Conservation (phyloP, 2,888 invertebrate genomes). For the Drosophila acutilabella region DNA sequence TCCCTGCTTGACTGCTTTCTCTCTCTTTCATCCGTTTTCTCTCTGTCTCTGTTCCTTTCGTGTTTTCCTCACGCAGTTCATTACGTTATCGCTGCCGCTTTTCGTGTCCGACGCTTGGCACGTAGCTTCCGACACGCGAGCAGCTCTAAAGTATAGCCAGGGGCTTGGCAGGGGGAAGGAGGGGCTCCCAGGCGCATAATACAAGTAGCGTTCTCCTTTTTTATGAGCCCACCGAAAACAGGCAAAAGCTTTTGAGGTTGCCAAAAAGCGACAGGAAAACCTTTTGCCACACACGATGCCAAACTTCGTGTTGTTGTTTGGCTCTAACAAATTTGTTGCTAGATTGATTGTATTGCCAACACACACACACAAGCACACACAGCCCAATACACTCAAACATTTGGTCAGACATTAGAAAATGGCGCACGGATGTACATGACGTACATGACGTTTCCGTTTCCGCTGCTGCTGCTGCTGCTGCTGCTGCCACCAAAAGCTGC, state of each 20-base stretch:
- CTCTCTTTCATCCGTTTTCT: not conserved
- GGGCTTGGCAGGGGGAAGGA: too few species aligned
- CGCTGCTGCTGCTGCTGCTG: slow-evolving; percentile 59
- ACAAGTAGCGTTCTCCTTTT: slow-evolving; percentile 19
- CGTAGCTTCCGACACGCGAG: slow-evolving; percentile 78
- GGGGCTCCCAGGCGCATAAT: slow-evolving; percentile 35
- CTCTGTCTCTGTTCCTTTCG: not conserved
- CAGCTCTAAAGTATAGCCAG: slow-evolving; percentile 9
- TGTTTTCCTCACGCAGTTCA: slow-evolving; percentile 55
- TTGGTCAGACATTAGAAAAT: slow-evolving; percentile 59
- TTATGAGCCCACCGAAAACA: slow-evolving; percentile 36
- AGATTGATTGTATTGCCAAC: slow-evolving; percentile 78
- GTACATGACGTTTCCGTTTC: slow-evolving; percentile 82
- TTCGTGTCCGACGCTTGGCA: slow-evolving; percentile 79
- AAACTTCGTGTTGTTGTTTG: slow-evolving; percentile 34
- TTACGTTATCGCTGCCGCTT: slow-evolving; percentile 78
- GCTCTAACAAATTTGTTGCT: slow-evolving; percentile 72
- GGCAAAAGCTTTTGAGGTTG: slow-evolving; percentile 52
- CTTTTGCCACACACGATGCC: slow-evolving; percentile 52
- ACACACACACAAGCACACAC: slow-evolving; percentile 26
- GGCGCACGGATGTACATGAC: slow-evolving; percentile 78
- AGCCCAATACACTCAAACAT: slow-evolving; percentile 11
- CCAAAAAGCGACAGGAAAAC: slow-evolving; percentile 25
- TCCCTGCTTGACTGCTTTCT: not conserved
- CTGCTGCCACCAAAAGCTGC: slow-evolving; percentile 45